Evolutionary conservation across 1,140 invertebrate species (phyloP).

Genomic region (Scaptodrosophila lebanonensis): DNA sequence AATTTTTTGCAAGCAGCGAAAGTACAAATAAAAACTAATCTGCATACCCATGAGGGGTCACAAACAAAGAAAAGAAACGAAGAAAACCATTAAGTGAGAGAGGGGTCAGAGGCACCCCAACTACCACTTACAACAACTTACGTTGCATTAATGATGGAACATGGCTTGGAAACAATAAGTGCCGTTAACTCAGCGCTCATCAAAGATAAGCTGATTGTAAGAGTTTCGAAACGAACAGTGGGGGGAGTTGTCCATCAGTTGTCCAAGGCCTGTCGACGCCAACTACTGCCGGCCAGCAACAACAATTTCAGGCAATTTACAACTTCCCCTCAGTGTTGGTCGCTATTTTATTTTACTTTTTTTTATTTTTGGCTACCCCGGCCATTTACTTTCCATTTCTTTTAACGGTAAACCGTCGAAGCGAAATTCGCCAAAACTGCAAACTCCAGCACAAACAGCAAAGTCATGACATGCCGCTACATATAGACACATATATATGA

Average conservation of each 20-base stretch:
- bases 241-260: too few species aligned
- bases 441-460: slow-evolving; percentile 21
- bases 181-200: slow-evolving; percentile 62
- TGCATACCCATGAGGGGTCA: slow-evolving; percentile 18
- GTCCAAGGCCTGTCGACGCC: slow-evolving; percentile 12
- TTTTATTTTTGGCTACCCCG: slow-evolving; percentile 18
- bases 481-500: not conserved
- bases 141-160: slow-evolving; percentile 31
- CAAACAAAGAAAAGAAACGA: too few species aligned
- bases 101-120: too few species aligned
- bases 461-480: slow-evolving; percentile 30
- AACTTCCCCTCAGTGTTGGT: slow-evolving; percentile 22
- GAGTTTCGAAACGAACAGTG: slow-evolving; percentile 21
- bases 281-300: slow-evolving; percentile 12
- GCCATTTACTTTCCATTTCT: slow-evolving; percentile 66
- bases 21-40: slow-evolving; percentile 43
- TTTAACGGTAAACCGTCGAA: slow-evolving; percentile 57
- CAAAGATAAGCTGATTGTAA: slow-evolving; percentile 28
- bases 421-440: slow-evolving; percentile 50
- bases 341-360: not conserved
- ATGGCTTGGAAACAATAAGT: slow-evolving; percentile 18
- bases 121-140: too few species aligned
- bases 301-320: slow-evolving; percentile 58
- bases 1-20: slow-evolving; percentile 49
- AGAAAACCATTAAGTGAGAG: too few species aligned